phyloP scores from a whole-genome alignment of 2,888 invertebrate species.

The Agonopterix subpropinquella region DNA sequence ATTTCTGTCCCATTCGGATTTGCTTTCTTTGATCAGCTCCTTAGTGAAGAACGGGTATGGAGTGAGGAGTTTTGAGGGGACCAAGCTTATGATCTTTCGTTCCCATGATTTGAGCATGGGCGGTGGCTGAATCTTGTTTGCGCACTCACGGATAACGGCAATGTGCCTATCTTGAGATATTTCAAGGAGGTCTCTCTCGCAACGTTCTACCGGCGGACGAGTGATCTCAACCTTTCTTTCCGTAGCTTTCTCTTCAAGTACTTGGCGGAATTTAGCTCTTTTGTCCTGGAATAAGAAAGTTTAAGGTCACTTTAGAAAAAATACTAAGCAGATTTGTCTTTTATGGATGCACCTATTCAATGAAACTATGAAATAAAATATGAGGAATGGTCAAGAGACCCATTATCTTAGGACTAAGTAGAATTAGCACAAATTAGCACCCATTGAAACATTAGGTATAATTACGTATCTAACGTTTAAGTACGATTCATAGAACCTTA shows the following conservation, averaged over 20 bases:
- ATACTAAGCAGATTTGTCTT: too few species aligned
- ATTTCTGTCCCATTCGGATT: slow-evolving; percentile 75
- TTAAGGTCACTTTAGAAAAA: too few species aligned
- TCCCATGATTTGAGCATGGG: slow-evolving; percentile 79
- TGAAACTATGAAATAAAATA: too few species aligned
- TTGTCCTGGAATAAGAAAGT: slow-evolving; percentile 49
- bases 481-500: slow-evolving; percentile 19
- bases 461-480: too few species aligned
- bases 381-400: too few species aligned
- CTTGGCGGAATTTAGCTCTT: slow-evolving; percentile 50
- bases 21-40: slow-evolving; percentile 71
- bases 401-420: too few species aligned
- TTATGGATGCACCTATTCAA: too few species aligned
- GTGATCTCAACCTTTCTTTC: slow-evolving; percentile 52
- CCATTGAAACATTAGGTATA: too few species aligned
- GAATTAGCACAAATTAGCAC: too few species aligned
- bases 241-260: slow-evolving; percentile 56
- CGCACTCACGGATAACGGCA: slow-evolving; percentile 72
- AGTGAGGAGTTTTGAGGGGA: slow-evolving; percentile 71
- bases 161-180: slow-evolving; percentile 70
- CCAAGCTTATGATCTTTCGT: slow-evolving; percentile 73
- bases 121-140: slow-evolving; percentile 74
- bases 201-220: slow-evolving; percentile 35
- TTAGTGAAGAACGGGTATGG: slow-evolving; percentile 73
- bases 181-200: slow-evolving; percentile 62